A percentile compares a stretch with the other conserved stretches of the same genome.
Evolutionary conservation across 2,888 invertebrate genomes (phyloP).

Genomic region (Cataglyphis altisquamis): DNA sequence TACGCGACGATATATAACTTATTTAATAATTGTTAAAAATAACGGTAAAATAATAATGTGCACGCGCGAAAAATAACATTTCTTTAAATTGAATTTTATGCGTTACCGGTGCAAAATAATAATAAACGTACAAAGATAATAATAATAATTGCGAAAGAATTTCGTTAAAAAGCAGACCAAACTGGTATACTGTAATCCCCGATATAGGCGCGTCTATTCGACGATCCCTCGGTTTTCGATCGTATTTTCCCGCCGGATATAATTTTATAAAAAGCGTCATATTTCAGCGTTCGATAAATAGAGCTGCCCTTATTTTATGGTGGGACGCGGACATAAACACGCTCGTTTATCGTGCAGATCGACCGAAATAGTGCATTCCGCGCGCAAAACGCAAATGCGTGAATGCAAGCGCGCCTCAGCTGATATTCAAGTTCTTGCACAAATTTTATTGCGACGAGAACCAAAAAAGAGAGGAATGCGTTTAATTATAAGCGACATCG

Average conservation of each 20-base stretch:
- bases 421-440: conserved; percentile 42
- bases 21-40: background rate
- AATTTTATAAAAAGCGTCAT: conserved; percentile 60
- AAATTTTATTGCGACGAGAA: conserved; percentile 34
- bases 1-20: background rate
- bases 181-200: background rate
- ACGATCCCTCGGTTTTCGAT: conserved; percentile 15
- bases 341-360: conserved; percentile 37
- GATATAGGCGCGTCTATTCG: background rate
- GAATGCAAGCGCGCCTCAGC: background rate
- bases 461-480: conserved; percentile 40
- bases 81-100: background rate
- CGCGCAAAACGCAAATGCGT: conserved; percentile 13
- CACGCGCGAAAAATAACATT: background rate
- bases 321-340: background rate
- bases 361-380: conserved; percentile 35
- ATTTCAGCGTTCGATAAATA: conserved; percentile 53
- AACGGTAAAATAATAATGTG: conserved; percentile 1
- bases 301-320: conserved; percentile 47
- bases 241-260: background rate
- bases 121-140: conserved; percentile 16
- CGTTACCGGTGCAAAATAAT: background rate
- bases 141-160: conserved; percentile 27
- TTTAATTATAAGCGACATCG: conserved; percentile 48
- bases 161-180: background rate